Base-by-base conservation (phyloP, 2,888 invertebrate genomes). In the Acanthosepion esculentum region DNA sequence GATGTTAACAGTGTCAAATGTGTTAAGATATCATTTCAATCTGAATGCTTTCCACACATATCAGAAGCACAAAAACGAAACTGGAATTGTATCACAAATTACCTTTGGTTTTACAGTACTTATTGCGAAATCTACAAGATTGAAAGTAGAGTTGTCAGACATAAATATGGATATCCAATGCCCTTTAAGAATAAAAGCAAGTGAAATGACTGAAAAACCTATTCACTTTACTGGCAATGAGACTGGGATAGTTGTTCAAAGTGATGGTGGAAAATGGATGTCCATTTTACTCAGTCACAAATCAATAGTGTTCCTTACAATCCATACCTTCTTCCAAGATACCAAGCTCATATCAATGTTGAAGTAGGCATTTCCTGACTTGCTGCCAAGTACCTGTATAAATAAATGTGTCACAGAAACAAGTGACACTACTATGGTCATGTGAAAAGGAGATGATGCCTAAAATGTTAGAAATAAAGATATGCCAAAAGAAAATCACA, bases 141-240 rank as follows among this genome's bases (percentile, higher is more conserved):
- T 78, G 78, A 78, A 78, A 15, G 33, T 78, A 78, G n/a, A 78
- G 78, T 41, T 41, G 41, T 33, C 78, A 78, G 78, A 78, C 78
- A 78, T 78, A 78, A 78, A 78, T 78, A 78, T 78, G 78, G 78
- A 78, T 78, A 78, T 78, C 78, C 78, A 78, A 78, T 78, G 78
- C 78, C 78, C 78, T 78, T 78, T n/a, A 78, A 78, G 78, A 78
- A 78, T 78, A n/a, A 78, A 33, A 78, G 78, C 78, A 78, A 78
- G 33, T 78, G n/a, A n/a, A 78, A 78, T 78, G 78, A 78, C 78
- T 78, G 78, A 78, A n/a, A 78, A 78, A 78, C 78, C 78, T 78
- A 78, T 78, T 15, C 78, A 78, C 78, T 78, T 78, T 33, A 78
- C 33, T 15, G 33, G 78, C 15, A 78, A 78, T 33, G 78, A 78